Conservation (phyloP, 1,140 invertebrate species). For the Trypoxylus dichotomus region DNA sequence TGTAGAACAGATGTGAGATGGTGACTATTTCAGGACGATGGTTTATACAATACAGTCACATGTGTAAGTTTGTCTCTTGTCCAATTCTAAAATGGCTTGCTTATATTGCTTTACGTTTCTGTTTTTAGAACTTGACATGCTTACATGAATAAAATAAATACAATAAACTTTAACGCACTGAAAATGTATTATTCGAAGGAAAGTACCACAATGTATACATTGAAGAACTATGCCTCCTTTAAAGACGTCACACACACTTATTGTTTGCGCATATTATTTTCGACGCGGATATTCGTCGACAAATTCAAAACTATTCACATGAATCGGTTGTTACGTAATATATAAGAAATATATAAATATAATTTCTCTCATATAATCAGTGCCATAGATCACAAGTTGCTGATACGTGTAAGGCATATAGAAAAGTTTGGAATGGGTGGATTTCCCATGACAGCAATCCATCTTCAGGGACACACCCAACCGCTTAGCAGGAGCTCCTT, state of each 20-base stretch:
- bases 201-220: not conserved
- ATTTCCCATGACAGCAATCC: conserved; percentile 54
- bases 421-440: conserved; percentile 46
- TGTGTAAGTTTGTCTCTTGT: conserved; percentile 34
- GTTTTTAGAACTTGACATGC: conserved; percentile 29
- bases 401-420: conserved; percentile 51
- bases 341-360: conserved; percentile 12
- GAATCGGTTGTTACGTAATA: not conserved
- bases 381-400: conserved; percentile 54
- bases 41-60: conserved; percentile 37
- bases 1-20: conserved; percentile 34
- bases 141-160: conserved; percentile 29
- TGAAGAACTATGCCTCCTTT: not conserved
- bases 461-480: conserved; percentile 53
- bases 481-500: conserved; percentile 48
- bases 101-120: conserved; percentile 28
- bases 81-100: conserved; percentile 29
- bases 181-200: not conserved
- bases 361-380: conserved; percentile 44
- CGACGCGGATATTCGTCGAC: not conserved
- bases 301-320: not conserved
- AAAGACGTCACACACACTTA: not conserved
- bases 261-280: not conserved
- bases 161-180: not conserved
- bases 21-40: conserved; percentile 34